Evolutionary conservation across 1,140 invertebrate genomes (phyloP).

Genomic region (Apis cerana): DNA sequence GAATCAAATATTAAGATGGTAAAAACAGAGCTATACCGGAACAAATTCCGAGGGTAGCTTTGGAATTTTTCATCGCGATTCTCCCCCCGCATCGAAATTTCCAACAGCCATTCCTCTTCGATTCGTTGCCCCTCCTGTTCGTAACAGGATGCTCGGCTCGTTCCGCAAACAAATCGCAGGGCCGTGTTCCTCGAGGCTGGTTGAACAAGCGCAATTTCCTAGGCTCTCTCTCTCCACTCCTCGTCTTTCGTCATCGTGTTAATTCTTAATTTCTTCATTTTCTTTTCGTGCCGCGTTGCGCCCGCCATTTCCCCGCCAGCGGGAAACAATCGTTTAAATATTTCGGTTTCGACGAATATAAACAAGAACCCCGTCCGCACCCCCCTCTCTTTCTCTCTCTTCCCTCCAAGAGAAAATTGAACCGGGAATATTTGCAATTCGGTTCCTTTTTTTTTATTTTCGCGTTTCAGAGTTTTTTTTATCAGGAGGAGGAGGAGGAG

Average conservation of each 20-base stretch:
- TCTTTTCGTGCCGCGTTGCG: conserved; percentile 28
- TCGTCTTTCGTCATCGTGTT: conserved; percentile 34
- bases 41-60: background rate
- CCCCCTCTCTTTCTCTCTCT: too few relatives aligned
- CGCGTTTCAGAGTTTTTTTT: background rate
- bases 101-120: background rate
- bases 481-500: too few relatives aligned
- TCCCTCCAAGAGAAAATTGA: background rate
- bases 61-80: background rate
- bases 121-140: background rate
- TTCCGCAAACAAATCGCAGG: conserved; percentile 60
- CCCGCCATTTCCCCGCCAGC: background rate
- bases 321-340: conserved; percentile 31
- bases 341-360: conserved; percentile 19
- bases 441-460: background rate
- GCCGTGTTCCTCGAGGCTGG: conserved; percentile 17
- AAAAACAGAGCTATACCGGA: too few relatives aligned
- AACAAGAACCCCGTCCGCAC: background rate
- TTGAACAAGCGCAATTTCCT: conserved; percentile 45
- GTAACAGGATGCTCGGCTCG: conserved; percentile 36
- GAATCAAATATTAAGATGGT: background rate
- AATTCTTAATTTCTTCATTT: conserved; percentile 66
- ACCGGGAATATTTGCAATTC: background rate
- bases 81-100: background rate
- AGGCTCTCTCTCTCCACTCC: background rate